phyloP scores from a whole-genome alignment of 2,888 invertebrate species.

The Tetheella fluctuosa region DNA sequence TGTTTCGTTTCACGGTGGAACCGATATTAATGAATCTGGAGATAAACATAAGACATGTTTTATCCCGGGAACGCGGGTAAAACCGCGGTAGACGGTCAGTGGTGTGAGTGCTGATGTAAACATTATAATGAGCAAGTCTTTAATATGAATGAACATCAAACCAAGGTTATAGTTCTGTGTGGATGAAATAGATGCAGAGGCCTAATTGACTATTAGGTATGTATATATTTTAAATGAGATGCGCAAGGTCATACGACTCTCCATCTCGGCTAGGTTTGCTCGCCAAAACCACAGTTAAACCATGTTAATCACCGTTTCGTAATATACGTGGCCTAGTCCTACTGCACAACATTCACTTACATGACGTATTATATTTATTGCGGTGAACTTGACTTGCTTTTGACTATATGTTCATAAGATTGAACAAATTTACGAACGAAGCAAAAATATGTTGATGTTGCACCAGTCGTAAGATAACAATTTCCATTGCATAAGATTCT shows the following conservation, averaged over 20 bases:
- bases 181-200: constrained; percentile 1
- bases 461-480: neutral
- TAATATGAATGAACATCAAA: neutral
- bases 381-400: constrained; percentile 5
- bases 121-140: neutral
- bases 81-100: too few relatives aligned
- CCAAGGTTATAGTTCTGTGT: constrained; percentile 4
- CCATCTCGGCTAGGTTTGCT: neutral
- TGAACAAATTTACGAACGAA: neutral
- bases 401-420: neutral
- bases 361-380: constrained; percentile 1
- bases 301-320: constrained; percentile 2
- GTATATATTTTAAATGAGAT: neutral
- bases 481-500: neutral
- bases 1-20: too few relatives aligned
- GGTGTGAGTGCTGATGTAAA: neutral
- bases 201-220: neutral
- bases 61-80: too few relatives aligned
- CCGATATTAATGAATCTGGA: too few relatives aligned
- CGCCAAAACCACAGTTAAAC: constrained; percentile 1
- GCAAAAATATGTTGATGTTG: constrained; percentile 2
- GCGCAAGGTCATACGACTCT: neutral
- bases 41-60: too few relatives aligned
- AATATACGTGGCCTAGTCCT: neutral
- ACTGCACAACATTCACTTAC: constrained; percentile 1